These are phyloP conservation scores for Microctenopoma steveboyesi DNA, from an alignment of 2,797 vertebrate genomes.

Conservation along the genomic window DNA sequence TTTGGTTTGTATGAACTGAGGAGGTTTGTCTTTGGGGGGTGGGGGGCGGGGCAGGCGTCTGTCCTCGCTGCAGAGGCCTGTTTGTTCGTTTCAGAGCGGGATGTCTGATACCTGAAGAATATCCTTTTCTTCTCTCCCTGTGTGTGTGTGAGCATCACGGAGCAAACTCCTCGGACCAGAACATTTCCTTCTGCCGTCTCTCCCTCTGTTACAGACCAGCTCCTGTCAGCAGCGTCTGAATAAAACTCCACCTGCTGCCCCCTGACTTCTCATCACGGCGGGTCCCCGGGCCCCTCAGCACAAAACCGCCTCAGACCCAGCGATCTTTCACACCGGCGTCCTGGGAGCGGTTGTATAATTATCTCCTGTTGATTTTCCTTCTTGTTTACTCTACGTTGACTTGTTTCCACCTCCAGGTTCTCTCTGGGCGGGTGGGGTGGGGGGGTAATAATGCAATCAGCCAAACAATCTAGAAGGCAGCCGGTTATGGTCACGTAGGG, in stretches of 20 bases:
- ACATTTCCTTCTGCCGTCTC: neutral
- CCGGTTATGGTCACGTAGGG: slow-evolving; percentile 61
- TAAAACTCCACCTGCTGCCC: slow-evolving; percentile 52
- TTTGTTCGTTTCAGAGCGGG: too few relatives aligned
- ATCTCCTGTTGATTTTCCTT: neutral
- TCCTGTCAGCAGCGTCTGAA: slow-evolving; percentile 39
- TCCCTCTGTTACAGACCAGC: neutral
- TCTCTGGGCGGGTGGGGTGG: neutral
- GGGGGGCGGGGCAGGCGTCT: too few relatives aligned
- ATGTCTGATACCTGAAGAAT: too few relatives aligned
- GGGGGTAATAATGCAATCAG: slow-evolving; percentile 49
- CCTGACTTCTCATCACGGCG: slow-evolving; percentile 61
- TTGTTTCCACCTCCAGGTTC: neutral
- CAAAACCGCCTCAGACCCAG: neutral
- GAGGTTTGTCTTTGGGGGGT: too few relatives aligned
- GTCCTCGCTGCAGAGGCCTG: too few relatives aligned
- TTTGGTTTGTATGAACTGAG: too few relatives aligned
- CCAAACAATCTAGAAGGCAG: slow-evolving; percentile 52
- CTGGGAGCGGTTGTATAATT: neutral
- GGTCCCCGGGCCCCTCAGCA: neutral
- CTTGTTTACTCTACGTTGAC: neutral
- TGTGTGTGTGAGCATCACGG: too few relatives aligned
- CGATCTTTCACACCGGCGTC: rapidly evolving
- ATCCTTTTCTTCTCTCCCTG: too few relatives aligned
- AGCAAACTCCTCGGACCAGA: too few relatives aligned